Base-by-base conservation (phyloP, 2,888 invertebrate genomes). In the Pantelozetes paolii region DNA sequence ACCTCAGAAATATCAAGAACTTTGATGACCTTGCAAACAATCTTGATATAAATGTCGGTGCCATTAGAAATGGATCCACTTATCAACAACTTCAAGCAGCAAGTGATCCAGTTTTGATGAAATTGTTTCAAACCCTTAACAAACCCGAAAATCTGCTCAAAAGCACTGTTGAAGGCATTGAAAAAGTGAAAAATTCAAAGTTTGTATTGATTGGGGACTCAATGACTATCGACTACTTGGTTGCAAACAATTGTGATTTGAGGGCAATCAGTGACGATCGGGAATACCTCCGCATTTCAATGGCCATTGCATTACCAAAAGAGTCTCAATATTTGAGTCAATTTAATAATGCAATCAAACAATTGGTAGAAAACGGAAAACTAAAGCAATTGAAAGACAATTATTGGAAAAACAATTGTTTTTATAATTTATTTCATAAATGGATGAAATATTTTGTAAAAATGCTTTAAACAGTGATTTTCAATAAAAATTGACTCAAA, bases 271-370 rank as follows among this genome's bases (percentile, higher is more conserved):
- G 3, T 5, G 45, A 13, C 36, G 30, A 8, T 54, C n/a, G n/a
- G n/a, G n/a, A n/a, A n/a, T n/a, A n/a, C n/a, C n/a, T n/a, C n/a
- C n/a, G n/a, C n/a, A n/a, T n/a, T n/a, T n/a, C n/a, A n/a, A n/a
- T 40, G 5, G 71, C 71, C 13, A 45, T 71, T 1, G 71, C 45
- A 15, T 13, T 71, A 1, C 9, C n/a, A 18, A 42, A 28, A n/a
- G 71, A 40, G 1, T 71, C 71, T 3, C 5, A 48, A 32, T 71
- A 45, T 54, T 23, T 71, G 5, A 54, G 45, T 48, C 30, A 20
- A 8, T 50, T 71, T 54, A 71, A 71, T 32, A n/a, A 9, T 40
- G 71, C 71, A 9, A n/a, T 71, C 5, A n/a, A 30, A 32, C 6
- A 71, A n/a, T 32, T 71, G 45, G n/a, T 45, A 1, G n/a, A n/a